Evolutionary conservation across 2,113 vertebrate species (phyloP).

Genomic region (Fulmarus glacialis): DNA sequence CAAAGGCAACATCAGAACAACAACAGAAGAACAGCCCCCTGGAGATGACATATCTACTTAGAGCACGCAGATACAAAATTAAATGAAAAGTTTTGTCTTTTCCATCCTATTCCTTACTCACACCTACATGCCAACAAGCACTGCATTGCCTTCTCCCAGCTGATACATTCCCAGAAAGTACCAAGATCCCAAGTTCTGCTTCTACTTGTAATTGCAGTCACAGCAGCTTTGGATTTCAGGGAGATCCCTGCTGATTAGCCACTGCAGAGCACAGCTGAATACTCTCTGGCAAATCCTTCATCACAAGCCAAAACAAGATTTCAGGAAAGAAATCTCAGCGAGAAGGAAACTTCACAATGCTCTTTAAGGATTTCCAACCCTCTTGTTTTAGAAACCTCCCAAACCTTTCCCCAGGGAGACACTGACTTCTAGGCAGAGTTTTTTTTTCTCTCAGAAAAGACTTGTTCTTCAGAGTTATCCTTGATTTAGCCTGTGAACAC

Average conservation of each 20-base stretch:
- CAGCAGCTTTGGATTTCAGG: background rate
- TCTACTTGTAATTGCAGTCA: background rate
- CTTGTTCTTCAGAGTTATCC: background rate
- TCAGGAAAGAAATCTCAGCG: background rate
- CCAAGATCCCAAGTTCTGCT: background rate
- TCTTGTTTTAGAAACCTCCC: background rate
- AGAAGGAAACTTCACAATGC: background rate
- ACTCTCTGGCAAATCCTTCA: background rate
- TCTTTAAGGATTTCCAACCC: background rate
- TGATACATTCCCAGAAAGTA: background rate
- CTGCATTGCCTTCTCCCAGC: background rate
- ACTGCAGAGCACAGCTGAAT: background rate
- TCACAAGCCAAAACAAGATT: background rate
- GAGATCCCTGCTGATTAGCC: background rate
- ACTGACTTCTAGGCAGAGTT: background rate
- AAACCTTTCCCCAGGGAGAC: background rate
- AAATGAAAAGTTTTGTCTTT: background rate
- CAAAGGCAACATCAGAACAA: background rate
- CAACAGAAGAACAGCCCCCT: background rate
- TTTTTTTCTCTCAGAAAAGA: background rate
- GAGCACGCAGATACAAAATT: background rate
- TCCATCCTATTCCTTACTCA: background rate
- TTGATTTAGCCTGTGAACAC: background rate
- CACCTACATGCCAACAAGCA: background rate
- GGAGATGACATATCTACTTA: background rate